Conservation (phyloP, 2,113 vertebrate genomes). For the Oryzias curvinotus region DNA sequence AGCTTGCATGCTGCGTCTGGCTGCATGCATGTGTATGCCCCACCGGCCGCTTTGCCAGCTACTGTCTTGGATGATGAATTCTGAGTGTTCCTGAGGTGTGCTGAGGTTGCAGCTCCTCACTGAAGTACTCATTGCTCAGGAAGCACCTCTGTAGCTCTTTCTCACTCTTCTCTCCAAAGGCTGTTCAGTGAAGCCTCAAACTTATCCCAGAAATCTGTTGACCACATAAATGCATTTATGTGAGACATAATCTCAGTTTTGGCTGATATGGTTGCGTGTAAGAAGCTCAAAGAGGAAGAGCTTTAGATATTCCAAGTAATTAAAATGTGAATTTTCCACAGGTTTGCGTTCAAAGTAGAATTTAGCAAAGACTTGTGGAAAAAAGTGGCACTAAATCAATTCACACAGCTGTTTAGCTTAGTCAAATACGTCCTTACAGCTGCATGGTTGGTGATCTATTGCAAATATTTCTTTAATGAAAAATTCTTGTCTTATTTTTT, state of each 20-base stretch:
- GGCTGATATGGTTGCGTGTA: neutral
- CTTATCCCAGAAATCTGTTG: conserved; percentile 9
- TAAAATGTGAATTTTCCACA: too few relatives aligned
- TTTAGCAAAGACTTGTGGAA: too few relatives aligned
- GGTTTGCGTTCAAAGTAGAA: too few relatives aligned
- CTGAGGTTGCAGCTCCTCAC: conserved; percentile 60
- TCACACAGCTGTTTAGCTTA: too few relatives aligned
- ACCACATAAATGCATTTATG: conserved; percentile 8
- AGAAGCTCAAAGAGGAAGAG: too few relatives aligned
- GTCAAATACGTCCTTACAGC: too few relatives aligned
- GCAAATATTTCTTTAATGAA: too few relatives aligned
- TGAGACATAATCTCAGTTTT: too few relatives aligned
- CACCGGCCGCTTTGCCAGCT: conserved; percentile 25
- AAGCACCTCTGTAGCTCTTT: conserved; percentile 15
- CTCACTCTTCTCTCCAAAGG: neutral
- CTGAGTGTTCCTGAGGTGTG: conserved; percentile 39
- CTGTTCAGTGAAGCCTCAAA: conserved; percentile 4
- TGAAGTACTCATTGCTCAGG: conserved; percentile 48
- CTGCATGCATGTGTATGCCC: conserved; percentile 7
- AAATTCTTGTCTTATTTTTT: too few relatives aligned
- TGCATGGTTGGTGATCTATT: too few relatives aligned
- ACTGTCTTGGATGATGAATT: conserved; percentile 72
- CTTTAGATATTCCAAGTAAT: too few relatives aligned
- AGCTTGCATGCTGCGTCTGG: conserved; percentile 15
- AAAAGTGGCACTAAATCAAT: too few relatives aligned